phyloP scores from a whole-genome alignment of 2,113 vertebrate genomes.

The Aptenodytes patagonicus region DNA sequence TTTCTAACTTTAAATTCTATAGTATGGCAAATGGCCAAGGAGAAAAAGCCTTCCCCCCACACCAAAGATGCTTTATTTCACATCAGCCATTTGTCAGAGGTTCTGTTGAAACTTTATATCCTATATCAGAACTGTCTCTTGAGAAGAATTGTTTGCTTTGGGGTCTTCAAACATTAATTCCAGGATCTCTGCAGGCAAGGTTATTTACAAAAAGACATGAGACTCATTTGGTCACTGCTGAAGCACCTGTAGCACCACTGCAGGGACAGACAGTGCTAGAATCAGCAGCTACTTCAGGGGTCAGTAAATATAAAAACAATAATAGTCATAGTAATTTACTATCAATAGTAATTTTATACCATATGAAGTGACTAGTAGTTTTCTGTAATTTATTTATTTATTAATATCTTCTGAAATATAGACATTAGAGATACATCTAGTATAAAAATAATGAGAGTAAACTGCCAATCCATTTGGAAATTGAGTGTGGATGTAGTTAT shows the following conservation, averaged over 20 bases:
- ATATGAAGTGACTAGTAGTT: neutral
- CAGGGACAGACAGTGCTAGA: neutral
- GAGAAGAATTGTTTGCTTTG: slow-evolving; percentile 79
- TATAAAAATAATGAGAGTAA: neutral
- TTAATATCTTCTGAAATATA: neutral
- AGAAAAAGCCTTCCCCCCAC: neutral
- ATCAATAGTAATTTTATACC: neutral
- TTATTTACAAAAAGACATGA: slow-evolving; percentile 71
- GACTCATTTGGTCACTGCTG: slow-evolving; percentile 50
- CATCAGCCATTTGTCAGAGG: slow-evolving; percentile 61
- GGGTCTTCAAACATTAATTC: slow-evolving; percentile 70
- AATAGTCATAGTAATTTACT: neutral
- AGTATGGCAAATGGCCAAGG: neutral
- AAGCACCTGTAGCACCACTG: slow-evolving; percentile 42
- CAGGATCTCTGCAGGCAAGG: slow-evolving; percentile 73
- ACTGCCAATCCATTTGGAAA: neutral
- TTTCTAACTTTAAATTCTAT: neutral
- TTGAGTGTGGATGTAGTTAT: neutral
- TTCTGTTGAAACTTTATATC: slow-evolving; percentile 69
- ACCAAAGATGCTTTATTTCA: slow-evolving; percentile 52
- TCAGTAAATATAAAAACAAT: neutral
- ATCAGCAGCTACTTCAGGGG: neutral
- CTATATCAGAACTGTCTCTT: slow-evolving; percentile 73
- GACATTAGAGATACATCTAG: neutral
- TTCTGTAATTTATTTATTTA: neutral